These are phyloP conservation scores for Pristionchus exspectatus DNA, from an alignment of 2,888 invertebrate species.

Conservation along the genomic window DNA sequence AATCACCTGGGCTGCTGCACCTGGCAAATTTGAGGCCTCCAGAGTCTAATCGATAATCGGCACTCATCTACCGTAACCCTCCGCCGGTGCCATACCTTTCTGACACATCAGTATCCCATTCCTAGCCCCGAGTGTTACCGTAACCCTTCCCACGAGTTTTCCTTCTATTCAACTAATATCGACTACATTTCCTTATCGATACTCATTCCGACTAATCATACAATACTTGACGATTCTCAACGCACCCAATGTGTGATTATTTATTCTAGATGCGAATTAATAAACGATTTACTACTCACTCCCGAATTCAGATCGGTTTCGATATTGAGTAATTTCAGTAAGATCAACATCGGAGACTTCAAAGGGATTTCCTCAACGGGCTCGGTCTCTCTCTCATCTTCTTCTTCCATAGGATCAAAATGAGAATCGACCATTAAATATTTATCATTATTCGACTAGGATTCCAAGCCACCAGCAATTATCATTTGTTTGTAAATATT, in stretches of 20 bases:
- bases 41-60: constrained; percentile 45
- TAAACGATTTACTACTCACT: constrained; percentile 25
- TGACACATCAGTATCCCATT: neutral
- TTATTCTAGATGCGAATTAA: constrained; percentile 28
- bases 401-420: neutral
- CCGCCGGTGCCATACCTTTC: neutral
- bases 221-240: constrained; percentile 47
- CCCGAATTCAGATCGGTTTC: neutral
- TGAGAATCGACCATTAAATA: constrained; percentile 28
- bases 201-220: constrained; percentile 28
- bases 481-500: constrained; percentile 39
- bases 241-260: constrained; percentile 33
- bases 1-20: constrained; percentile 5
- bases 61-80: constrained; percentile 45
- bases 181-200: neutral
- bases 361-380: neutral
- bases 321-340: constrained; percentile 9
- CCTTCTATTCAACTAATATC: neutral
- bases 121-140: constrained; percentile 25
- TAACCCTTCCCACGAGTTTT: constrained; percentile 36
- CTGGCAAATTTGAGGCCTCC: constrained; percentile 29
- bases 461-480: neutral
- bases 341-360: neutral
- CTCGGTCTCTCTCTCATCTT: neutral
- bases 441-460: constrained; percentile 44